Base-by-base conservation (phyloP, 2,888 invertebrate genomes). In the Meliscaeva auricollis region DNA sequence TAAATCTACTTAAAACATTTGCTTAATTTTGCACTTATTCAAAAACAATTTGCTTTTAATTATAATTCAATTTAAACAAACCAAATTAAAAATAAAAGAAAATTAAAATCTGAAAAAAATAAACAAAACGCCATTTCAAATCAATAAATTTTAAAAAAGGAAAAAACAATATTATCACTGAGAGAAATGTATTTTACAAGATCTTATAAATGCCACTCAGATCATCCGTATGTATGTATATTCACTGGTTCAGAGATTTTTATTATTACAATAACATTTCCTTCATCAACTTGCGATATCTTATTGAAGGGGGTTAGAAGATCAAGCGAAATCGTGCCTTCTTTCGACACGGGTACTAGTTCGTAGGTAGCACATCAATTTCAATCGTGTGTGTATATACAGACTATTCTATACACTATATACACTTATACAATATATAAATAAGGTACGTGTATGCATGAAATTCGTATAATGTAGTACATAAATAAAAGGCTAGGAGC, bases 191-290 rank as follows among this genome's bases (percentile, higher is more conserved):
- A 56, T 66, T 72, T 76, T 76, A 41, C 54, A 76, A 46, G n/a
- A 66, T 72, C 72, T 66, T 68, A 64, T 75, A 48, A 70, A 70
- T 32, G 69, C 81, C 64, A 56, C 32, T 54, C 66, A 17, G 44
- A 52, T 46, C 52, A 60, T 72, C 62, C 68, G 38, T 26, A 48
- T 74, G 38, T 26, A 48, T 74, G 68, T 62, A 68, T 54, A 73
- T 73, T 77, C 54, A 73, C 46, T 56, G 41, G 41, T 32, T 66
- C 38, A 69, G 17, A 73, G 54, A 62, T 54, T 77, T 73, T 56
- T 73, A 77, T 77, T 73, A 82, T 80, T 75, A 69, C 64, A 68
- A 77, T 73, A 68, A 73, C 68, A 77, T 77, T 77, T 82, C 73
- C 68, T 73, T 83, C 72, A 72, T 60, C 82, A 56, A 38, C 60